A percentile compares a stretch with the other conserved stretches of the same genome.
These are phyloP conservation scores for Drosophila sp. DNA, from an alignment of 1,140 invertebrate genomes.

Conservation along the genomic window DNA sequence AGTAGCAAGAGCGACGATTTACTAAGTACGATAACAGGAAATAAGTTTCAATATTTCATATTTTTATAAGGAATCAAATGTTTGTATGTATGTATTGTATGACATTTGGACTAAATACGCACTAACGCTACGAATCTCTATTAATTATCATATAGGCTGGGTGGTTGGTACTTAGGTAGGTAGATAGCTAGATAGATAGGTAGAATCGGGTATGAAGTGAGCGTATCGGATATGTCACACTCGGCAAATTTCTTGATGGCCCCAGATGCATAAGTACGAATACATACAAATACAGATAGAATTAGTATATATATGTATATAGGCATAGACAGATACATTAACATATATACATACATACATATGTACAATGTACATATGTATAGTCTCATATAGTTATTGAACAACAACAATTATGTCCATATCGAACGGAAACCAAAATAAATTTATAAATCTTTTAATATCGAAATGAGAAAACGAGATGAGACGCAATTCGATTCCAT, in stretches of 20 bases:
- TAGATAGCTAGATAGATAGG: slow-evolving; percentile 7
- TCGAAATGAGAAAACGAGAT: slow-evolving; percentile 26
- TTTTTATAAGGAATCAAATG: slow-evolving; percentile 8
- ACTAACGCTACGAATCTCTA: slow-evolving; percentile 10
- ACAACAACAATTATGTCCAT: slow-evolving; percentile 77
- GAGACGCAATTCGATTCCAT: slow-evolving; percentile 10
- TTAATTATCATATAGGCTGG: slow-evolving; percentile 1
- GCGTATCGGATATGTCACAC: slow-evolving; percentile 34
- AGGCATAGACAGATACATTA: slow-evolving; percentile 9
- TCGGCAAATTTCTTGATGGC: slow-evolving; percentile 39
- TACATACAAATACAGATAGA: slow-evolving; percentile 10
- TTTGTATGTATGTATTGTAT: background rate
- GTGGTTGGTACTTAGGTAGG: slow-evolving; percentile 9
- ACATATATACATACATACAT: slow-evolving; percentile 24
- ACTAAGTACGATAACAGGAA: slow-evolving; percentile 13
- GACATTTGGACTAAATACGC: slow-evolving; percentile 9
- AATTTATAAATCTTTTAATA: slow-evolving; percentile 19
- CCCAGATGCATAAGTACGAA: slow-evolving; percentile 20
- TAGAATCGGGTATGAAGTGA: slow-evolving; percentile 33
- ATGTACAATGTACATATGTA: slow-evolving; percentile 40
- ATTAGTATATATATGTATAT: slow-evolving; percentile 9
- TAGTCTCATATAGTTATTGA: slow-evolving; percentile 44
- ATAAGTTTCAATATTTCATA: slow-evolving; percentile 7
- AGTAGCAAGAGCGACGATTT: slow-evolving; percentile 32
- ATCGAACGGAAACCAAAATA: slow-evolving; percentile 76